Evolutionary conservation across 2,113 vertebrate genomes (phyloP).

Genomic region (Chloropsis cyanopogon): DNA sequence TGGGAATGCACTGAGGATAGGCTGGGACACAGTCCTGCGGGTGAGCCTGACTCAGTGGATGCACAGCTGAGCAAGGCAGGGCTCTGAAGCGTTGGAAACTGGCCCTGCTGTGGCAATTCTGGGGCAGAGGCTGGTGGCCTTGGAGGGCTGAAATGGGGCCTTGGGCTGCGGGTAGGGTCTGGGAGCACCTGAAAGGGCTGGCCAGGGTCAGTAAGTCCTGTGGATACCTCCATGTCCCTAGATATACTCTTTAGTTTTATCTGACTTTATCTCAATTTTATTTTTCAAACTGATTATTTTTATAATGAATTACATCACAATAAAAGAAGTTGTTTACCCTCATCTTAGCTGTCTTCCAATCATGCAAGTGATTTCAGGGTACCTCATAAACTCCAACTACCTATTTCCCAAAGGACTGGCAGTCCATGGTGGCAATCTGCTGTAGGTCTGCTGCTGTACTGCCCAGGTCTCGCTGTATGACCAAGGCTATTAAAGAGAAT

Average conservation of each 20-base stretch:
- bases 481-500: not conserved
- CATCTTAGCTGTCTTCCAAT: not conserved
- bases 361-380: not conserved
- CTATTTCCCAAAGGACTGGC: not conserved
- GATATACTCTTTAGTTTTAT: not conserved
- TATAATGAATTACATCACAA: not conserved
- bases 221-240: not conserved
- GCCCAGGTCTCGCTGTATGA: not conserved
- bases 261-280: not conserved
- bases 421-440: not conserved
- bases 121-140: not conserved
- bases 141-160: rapidly evolving
- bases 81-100: not conserved
- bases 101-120: not conserved
- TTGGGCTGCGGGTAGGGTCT: no score
- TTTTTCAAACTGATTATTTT: not conserved
- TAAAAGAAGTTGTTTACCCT: not conserved
- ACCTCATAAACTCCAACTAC: not conserved
- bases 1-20: not conserved
- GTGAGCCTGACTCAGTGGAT: not conserved
- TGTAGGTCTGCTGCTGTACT: not conserved
- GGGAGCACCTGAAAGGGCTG: rapidly evolving
- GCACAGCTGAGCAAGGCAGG: not conserved
- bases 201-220: not conserved
- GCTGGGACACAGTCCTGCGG: rapidly evolving